Conservation (phyloP, 2,113 vertebrate genomes). For the Eurystomus gularis region DNA sequence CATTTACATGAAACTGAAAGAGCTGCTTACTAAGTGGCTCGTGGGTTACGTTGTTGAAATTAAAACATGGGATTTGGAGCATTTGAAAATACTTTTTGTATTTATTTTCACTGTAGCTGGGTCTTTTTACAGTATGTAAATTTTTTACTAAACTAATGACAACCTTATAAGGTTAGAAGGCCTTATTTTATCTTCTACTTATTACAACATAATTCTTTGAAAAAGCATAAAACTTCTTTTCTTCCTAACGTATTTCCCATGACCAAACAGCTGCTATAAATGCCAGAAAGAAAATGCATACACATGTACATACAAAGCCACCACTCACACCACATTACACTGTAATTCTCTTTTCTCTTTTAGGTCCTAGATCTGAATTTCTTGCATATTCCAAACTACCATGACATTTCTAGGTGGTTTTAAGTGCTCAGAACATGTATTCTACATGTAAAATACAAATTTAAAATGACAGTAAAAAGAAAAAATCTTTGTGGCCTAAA, state of each 20-base stretch:
- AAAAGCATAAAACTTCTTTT: not conserved
- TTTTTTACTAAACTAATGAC: not conserved
- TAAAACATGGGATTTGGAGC: not conserved
- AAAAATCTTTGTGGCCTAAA: not conserved
- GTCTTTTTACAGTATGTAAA: not conserved
- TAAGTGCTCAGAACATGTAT: not conserved
- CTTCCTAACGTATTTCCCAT: not conserved
- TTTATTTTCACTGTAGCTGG: not conserved
- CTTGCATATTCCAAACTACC: not conserved
- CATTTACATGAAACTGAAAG: conserved; percentile 33
- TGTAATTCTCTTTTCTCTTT: not conserved
- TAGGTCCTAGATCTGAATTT: not conserved
- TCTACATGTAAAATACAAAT: not conserved
- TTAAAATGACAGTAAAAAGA: not conserved
- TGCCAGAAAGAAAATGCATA: not conserved
- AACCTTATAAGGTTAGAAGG: not conserved
- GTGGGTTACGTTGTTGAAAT: not conserved
- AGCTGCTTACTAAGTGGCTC: not conserved
- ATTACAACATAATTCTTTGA: not conserved
- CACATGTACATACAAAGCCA: not conserved
- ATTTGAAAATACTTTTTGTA: conserved; percentile 22
- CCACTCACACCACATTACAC: not conserved
- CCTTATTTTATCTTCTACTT: not conserved
- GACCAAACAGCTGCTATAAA: not conserved
- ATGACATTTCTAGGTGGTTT: not conserved